These are phyloP conservation scores for Ectropis crepuscularia DNA, from an alignment of 2,888 invertebrate genomes.

Conservation along the genomic window DNA sequence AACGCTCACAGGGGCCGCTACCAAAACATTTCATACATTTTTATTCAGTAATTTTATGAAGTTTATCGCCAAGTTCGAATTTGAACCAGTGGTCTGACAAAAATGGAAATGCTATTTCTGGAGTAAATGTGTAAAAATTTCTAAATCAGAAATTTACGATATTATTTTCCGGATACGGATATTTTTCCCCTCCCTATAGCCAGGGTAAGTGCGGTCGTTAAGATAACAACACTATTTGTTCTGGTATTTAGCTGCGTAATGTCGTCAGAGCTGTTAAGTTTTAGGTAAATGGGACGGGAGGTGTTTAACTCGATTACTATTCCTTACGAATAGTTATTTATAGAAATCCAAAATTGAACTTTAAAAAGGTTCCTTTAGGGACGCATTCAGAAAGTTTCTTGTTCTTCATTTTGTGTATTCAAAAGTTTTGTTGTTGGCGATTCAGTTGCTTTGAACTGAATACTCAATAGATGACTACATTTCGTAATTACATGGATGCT, in stretches of 20 bases:
- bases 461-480: too few relatives aligned
- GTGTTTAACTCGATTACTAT: constrained; percentile 13
- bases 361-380: background rate
- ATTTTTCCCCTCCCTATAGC: constrained; percentile 8
- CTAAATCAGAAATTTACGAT: background rate
- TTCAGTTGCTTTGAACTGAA: too few relatives aligned
- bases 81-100: too few relatives aligned
- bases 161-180: background rate
- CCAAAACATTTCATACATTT: too few relatives aligned
- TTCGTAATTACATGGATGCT: too few relatives aligned
- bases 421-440: too few relatives aligned
- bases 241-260: constrained; percentile 26
- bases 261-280: constrained; percentile 21
- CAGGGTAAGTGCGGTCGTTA: constrained; percentile 23
- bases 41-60: too few relatives aligned
- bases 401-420: background rate
- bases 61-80: too few relatives aligned
- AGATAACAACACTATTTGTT: constrained; percentile 31
- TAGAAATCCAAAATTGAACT: constrained; percentile 5
- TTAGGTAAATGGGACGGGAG: constrained; percentile 8
- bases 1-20: too few relatives aligned
- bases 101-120: too few relatives aligned
- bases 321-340: constrained; percentile 7
- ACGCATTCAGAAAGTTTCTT: background rate
- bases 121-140: too few relatives aligned